phyloP scores from a whole-genome alignment of 2,888 invertebrate genomes.

The Penaeus monodon region DNA sequence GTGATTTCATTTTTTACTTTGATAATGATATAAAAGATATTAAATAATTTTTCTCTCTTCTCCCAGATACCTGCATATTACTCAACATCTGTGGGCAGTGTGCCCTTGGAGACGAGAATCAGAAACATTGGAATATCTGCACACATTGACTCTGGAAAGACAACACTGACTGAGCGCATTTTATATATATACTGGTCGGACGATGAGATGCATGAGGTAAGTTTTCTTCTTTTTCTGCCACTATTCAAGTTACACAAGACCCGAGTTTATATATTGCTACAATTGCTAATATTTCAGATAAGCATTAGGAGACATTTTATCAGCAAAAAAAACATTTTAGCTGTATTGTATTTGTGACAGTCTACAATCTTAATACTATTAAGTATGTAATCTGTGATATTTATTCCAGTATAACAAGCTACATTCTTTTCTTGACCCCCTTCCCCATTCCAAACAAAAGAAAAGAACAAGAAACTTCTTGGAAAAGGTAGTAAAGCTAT shows the following conservation, averaged over 20 bases:
- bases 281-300: too few relatives aligned
- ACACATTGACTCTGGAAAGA: conserved; percentile 99
- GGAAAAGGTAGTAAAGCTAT: neutral
- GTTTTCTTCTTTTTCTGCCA: conserved; percentile 1
- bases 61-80: conserved; percentile 19
- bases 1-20: too few relatives aligned
- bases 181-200: conserved; percentile 96
- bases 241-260: neutral
- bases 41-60: too few relatives aligned
- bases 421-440: too few relatives aligned
- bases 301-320: too few relatives aligned
- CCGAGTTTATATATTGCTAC: neutral
- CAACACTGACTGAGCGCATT: conserved; percentile 97
- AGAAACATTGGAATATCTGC: conserved; percentile 99
- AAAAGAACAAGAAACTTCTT: neutral
- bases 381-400: too few relatives aligned
- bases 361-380: too few relatives aligned
- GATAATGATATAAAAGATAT: too few relatives aligned
- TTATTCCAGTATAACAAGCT: too few relatives aligned
- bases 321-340: too few relatives aligned
- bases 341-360: too few relatives aligned
- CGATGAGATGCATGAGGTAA: conserved; percentile 96
- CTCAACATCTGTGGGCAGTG: conserved; percentile 4
- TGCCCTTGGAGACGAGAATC: conserved; percentile 80
- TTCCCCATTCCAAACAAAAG: neutral